Base-by-base conservation (phyloP, 2,113 vertebrate genomes). In the Blennius ocellaris region DNA sequence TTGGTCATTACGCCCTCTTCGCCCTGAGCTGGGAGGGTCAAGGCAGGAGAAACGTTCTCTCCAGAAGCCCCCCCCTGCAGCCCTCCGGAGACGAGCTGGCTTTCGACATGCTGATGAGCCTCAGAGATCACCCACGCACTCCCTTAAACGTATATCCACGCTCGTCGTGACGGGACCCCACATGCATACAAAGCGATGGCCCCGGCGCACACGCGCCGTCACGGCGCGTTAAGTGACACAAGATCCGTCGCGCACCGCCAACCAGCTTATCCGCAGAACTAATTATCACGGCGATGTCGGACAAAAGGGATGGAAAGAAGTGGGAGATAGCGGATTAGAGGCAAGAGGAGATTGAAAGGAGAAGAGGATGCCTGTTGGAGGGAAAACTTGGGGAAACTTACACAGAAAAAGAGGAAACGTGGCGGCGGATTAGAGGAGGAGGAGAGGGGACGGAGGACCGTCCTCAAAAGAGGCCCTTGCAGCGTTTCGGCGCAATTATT, bases 101-200 rank as follows among this genome's bases (percentile, higher is more conserved):
- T 90, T 90, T 91, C 63, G n/a, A 89, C 85, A 92, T 91, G 78
- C 86, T 84, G 81, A 90, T 86, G 69, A 89, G 81, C 44, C 60
- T 4, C 49, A 11, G 17, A 80, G 63, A 68, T 89, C 83, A 69
- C 76, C 71, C 83, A 83, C 64, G 1, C 60, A 8, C 0, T 54
- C 65, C 11, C n/a, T n/a, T 56, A 73, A 81, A 60, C 70, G 66
- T 70, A 71, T 59, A 73, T 69, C 36, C 69, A 69, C 53, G 54
- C 53, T 48, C 59, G 52, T 10, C 47, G 56, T 12, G 17, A 58
- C 21, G 47, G 14, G 58, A 56, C 70, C 53, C 8, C 76, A 70
- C 76, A 65, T 41, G 57, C 73, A 80, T 66, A 49, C 73, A 63
- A 40, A 63, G 45, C 43, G 44, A 39, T n/a, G 11, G 39, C 67